Evolutionary conservation across 2,113 vertebrate species (phyloP).

Genomic region (Casuarius casuarius): DNA sequence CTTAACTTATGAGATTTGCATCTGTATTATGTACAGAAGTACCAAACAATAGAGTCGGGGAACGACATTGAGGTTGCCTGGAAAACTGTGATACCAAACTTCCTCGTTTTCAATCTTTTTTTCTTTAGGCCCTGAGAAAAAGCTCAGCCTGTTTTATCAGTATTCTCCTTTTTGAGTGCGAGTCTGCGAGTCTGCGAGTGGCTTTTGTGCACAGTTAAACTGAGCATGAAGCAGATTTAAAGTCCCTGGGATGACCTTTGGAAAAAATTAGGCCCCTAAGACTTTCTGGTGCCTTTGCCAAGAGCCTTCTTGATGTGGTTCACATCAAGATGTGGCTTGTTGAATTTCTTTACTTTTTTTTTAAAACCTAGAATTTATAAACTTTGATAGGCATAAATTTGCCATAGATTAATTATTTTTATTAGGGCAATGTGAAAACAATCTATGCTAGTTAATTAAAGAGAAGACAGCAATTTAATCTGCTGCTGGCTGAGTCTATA

Average conservation of each 20-base stretch:
- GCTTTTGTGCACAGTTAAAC: background rate
- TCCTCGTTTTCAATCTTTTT: background rate
- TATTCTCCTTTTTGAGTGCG: background rate
- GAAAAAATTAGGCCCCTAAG: background rate
- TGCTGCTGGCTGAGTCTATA: background rate
- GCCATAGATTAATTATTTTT: background rate
- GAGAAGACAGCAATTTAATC: background rate
- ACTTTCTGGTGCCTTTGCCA: background rate
- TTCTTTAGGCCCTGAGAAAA: background rate
- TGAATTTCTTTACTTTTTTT: background rate
- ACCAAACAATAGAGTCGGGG: background rate
- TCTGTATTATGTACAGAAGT: background rate
- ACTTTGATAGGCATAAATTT: background rate
- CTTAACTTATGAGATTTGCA: background rate
- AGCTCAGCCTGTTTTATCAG: background rate
- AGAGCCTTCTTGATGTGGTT: background rate
- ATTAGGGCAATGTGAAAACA: background rate
- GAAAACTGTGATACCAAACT: background rate
- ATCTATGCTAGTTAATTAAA: background rate
- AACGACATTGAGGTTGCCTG: background rate
- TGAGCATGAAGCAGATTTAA: background rate
- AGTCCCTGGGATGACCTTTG: background rate
- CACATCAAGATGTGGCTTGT: background rate
- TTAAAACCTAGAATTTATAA: background rate
- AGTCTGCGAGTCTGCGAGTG: background rate